Conservation (phyloP, 2,113 vertebrate genomes). For the Scopus umbretta region DNA sequence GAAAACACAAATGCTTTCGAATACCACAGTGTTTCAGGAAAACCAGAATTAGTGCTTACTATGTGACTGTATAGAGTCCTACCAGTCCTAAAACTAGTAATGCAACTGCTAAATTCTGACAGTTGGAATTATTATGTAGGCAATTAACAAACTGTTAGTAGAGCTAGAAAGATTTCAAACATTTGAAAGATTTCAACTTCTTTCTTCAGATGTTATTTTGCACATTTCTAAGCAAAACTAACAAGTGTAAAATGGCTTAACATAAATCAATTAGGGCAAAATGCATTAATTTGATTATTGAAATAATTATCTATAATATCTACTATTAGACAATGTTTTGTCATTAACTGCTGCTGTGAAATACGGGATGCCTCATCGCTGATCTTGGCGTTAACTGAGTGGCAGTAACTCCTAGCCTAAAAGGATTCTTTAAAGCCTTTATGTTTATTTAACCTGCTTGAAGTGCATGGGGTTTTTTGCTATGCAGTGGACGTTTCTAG, state of each 20-base stretch:
- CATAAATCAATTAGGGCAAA: neutral
- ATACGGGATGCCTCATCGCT: neutral
- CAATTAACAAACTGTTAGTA: neutral
- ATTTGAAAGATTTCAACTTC: neutral
- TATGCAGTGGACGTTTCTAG: neutral
- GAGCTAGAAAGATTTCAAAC: neutral
- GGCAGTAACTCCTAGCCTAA: neutral
- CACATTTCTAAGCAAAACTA: neutral
- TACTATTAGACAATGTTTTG: neutral
- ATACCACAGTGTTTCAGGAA: neutral
- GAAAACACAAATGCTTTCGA: neutral
- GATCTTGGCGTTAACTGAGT: neutral
- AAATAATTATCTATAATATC: neutral
- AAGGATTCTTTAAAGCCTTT: neutral
- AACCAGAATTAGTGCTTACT: neutral
- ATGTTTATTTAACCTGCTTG: neutral
- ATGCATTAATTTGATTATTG: neutral
- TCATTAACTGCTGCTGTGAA: neutral
- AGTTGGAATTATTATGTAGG: neutral
- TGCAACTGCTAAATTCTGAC: neutral
- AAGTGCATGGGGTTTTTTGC: neutral
- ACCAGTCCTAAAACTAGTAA: neutral
- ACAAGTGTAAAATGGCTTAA: neutral
- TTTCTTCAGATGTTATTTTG: neutral
- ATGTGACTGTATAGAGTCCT: neutral